phyloP scores from a whole-genome alignment of 2,797 vertebrate species.

The Bovichtus variegatus region DNA sequence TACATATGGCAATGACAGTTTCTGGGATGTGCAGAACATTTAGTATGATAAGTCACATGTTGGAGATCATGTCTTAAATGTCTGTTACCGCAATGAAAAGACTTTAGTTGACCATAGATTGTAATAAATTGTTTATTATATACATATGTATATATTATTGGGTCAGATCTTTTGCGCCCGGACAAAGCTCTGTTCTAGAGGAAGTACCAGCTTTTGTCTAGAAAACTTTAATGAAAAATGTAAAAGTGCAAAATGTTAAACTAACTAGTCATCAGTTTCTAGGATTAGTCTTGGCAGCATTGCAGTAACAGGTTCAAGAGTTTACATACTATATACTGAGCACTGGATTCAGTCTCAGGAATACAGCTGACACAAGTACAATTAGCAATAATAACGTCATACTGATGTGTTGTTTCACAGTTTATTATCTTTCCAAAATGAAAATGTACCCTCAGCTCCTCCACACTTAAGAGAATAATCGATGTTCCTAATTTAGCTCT shows the following conservation, averaged over 20 bases:
- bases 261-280: not conserved
- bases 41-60: no score
- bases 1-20: no score
- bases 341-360: not conserved
- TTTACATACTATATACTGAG: not conserved
- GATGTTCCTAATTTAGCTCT: slow-evolving; percentile 34
- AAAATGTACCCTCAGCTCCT: slow-evolving; percentile 4
- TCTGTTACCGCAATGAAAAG: not conserved
- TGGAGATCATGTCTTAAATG: not conserved
- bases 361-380: slow-evolving; percentile 1
- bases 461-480: not conserved
- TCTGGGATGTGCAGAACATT: no score
- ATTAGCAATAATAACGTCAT: not conserved
- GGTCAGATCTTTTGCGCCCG: no score
- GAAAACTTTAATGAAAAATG: not conserved
- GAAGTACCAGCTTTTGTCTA: not conserved
- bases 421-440: slow-evolving; percentile 15
- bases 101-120: not conserved
- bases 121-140: not conserved
- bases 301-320: not conserved
- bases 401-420: slow-evolving; percentile 15
- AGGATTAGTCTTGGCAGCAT: not conserved
- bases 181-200: not conserved
- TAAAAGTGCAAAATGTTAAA: slow-evolving; percentile 1
- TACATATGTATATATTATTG: no score